phyloP scores from a whole-genome alignment of 1,140 invertebrate species.

The Apis cerana region DNA sequence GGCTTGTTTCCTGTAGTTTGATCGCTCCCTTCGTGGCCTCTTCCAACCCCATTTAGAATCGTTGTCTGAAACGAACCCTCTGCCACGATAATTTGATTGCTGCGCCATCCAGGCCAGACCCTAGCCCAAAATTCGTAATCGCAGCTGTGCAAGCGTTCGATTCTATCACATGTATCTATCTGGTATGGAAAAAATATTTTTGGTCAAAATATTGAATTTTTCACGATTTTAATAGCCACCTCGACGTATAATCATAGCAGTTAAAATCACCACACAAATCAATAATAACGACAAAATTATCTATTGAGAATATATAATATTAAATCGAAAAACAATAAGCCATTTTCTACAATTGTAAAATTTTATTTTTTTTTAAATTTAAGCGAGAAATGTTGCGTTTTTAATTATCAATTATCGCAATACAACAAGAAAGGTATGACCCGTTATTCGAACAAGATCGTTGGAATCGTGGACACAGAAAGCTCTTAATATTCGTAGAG shows the following conservation, averaged over 20 bases:
- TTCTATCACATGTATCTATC: neutral
- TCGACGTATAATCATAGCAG: no score
- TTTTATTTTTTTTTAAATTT: no score
- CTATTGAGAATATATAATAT: no score
- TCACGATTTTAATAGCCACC: no score
- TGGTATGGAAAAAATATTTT: neutral
- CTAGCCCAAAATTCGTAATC: slow-evolving; percentile 46
- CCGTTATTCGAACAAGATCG: neutral
- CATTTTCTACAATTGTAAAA: no score
- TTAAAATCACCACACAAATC: no score
- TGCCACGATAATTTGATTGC: slow-evolving; percentile 57
- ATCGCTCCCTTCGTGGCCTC: slow-evolving; percentile 47
- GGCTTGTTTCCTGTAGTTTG: slow-evolving; percentile 62
- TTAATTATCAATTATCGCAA: no score
- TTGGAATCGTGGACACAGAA: neutral
- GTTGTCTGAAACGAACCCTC: slow-evolving; percentile 57
- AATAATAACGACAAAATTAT: no score
- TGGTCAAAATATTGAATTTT: no score
- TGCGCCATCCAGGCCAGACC: slow-evolving; percentile 36
- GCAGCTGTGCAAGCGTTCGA: slow-evolving; percentile 33
- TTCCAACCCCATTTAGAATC: slow-evolving; percentile 50
- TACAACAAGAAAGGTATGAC: no score
- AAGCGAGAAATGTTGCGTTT: no score
- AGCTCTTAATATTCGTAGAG: slow-evolving; percentile 13
- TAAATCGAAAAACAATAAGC: no score